Percentiles rank a stretch among this genome's conserved stretches.
phyloP scores from a whole-genome alignment of 2,888 invertebrate genomes.

The Andrena dorsata region DNA sequence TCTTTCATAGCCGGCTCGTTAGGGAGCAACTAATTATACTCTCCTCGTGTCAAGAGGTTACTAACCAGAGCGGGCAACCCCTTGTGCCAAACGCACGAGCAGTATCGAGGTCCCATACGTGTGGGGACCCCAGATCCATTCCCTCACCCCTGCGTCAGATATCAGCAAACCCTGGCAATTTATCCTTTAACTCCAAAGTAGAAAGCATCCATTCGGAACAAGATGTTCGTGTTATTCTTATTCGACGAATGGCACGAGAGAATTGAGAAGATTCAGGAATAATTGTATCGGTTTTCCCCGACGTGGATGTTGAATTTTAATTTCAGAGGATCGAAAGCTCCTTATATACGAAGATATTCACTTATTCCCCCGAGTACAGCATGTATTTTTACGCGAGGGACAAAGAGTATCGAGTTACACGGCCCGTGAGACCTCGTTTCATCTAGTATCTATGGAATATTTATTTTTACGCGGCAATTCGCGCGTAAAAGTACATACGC shows the following conservation, averaged over 20 bases:
- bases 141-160: constrained; percentile 3
- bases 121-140: constrained; percentile 22
- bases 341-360: background rate
- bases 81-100: constrained; percentile 43
- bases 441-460: constrained; percentile 38
- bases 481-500: constrained; percentile 33
- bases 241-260: background rate
- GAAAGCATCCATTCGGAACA: background rate
- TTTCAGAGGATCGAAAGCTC: background rate
- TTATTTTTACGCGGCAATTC: constrained; percentile 51
- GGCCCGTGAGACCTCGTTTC: constrained; percentile 47
- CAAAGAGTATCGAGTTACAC: constrained; percentile 44
- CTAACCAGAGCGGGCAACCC: constrained; percentile 65
- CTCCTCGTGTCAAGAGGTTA: constrained; percentile 67
- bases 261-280: too few relatives aligned
- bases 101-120: constrained; percentile 8
- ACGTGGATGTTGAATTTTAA: background rate
- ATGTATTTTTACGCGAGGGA: constrained; percentile 42
- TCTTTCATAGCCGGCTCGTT: constrained; percentile 42
- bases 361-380: background rate
- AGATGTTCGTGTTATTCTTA: background rate
- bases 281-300: too few relatives aligned
- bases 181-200: background rate
- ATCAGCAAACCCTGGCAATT: too few relatives aligned
- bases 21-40: constrained; percentile 63